phyloP scores from a whole-genome alignment of 2,797 vertebrate genomes.

The Gymnoscopelus braueri region DNA sequence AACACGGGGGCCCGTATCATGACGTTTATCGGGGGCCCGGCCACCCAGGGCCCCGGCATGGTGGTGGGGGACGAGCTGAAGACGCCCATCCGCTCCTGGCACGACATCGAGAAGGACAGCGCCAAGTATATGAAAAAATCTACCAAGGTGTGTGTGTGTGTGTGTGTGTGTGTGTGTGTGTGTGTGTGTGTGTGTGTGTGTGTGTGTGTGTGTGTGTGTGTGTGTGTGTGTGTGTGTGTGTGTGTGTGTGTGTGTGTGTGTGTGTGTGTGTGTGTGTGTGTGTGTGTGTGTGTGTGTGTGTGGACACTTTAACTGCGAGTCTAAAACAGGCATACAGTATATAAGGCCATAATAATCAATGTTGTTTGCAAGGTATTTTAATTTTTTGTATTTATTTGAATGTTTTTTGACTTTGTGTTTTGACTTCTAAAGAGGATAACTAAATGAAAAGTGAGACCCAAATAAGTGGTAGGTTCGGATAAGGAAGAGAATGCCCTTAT shows the following conservation, averaged over 20 bases:
- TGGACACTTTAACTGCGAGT: no score
- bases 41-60: constrained; percentile 96
- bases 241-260: constrained; percentile 21
- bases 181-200: constrained; percentile 1
- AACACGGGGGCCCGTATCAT: constrained; percentile 95
- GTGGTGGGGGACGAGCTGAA: constrained; percentile 97
- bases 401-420: no score
- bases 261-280: constrained; percentile 25
- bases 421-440: neutral
- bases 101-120: constrained; percentile 97
- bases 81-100: constrained; percentile 95
- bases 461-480: neutral
- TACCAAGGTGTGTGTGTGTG: constrained; percentile 79
- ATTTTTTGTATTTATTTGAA: no score
- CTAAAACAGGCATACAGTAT: no score
- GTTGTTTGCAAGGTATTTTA: no score
- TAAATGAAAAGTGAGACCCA: neutral
- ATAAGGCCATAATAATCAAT: no score
- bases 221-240: neutral
- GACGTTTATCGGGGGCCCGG: constrained; percentile 95
- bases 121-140: constrained; percentile 97
- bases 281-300: neutral
- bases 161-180: constrained; percentile 17
- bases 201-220: constrained; percentile 18
- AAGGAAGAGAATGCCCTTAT: no score